These are phyloP conservation scores for Orthosia gothica DNA, from an alignment of 2,888 invertebrate genomes.

Conservation along the genomic window DNA sequence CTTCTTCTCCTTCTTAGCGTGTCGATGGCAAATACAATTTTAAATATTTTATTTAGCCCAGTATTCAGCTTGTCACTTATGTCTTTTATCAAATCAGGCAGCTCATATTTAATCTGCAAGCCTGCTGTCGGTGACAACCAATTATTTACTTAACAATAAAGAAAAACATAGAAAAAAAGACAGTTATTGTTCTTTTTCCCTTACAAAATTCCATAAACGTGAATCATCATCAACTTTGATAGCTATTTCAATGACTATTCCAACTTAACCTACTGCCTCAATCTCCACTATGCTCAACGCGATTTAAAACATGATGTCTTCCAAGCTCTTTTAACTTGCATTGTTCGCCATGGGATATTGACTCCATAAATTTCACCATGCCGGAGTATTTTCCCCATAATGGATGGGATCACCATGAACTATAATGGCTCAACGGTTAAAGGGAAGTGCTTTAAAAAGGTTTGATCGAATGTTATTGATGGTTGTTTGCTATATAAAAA, in stretches of 20 bases:
- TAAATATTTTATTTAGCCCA: too few species aligned
- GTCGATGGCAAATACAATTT: too few species aligned
- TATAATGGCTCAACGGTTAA: slow-evolving; percentile 56
- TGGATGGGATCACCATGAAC: slow-evolving; percentile 59
- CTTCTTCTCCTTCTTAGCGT: too few species aligned
- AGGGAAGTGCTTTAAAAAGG: slow-evolving; percentile 52
- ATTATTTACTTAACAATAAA: too few species aligned
- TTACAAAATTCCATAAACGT: background rate
- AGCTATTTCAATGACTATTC: background rate
- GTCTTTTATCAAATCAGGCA: background rate
- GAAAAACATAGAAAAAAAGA: background rate
- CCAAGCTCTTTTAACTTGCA: slow-evolving; percentile 59
- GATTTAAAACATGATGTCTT: slow-evolving; percentile 64
- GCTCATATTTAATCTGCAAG: background rate
- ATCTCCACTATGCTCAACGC: slow-evolving; percentile 9
- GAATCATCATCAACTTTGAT: background rate
- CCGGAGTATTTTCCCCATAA: slow-evolving; percentile 48
- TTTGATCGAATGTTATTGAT: slow-evolving; percentile 57
- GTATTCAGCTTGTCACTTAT: background rate
- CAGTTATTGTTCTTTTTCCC: background rate
- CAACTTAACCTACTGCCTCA: slow-evolving; percentile 32
- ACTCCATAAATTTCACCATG: slow-evolving; percentile 62
- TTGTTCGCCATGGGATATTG: slow-evolving; percentile 65
- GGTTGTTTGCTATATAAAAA: slow-evolving; percentile 34
- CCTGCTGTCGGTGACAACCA: background rate